phyloP scores from a whole-genome alignment of 2,113 vertebrate genomes.

The Petroica traversi region DNA sequence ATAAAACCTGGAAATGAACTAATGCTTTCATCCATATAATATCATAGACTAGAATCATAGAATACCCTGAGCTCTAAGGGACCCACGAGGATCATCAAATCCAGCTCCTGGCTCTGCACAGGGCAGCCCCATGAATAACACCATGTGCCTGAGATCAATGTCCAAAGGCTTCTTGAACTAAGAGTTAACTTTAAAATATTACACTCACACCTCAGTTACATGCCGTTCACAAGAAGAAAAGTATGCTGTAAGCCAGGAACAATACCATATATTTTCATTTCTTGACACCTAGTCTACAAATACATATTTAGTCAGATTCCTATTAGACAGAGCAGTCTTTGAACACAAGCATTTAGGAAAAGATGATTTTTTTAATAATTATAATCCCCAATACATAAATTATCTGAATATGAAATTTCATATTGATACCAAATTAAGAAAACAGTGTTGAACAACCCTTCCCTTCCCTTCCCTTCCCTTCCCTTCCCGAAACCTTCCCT shows the following conservation, averaged over 20 bases:
- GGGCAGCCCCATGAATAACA: neutral
- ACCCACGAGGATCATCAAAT: neutral
- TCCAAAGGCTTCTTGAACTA: neutral
- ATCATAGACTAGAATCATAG: neutral
- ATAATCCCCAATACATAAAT: neutral
- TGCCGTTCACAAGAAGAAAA: neutral
- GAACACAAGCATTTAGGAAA: neutral
- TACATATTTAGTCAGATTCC: neutral
- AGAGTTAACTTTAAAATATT: neutral
- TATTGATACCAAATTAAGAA: neutral
- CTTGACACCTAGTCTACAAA: neutral
- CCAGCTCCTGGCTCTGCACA: neutral
- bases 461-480: neutral
- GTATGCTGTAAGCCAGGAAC: neutral
- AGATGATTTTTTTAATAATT: neutral
- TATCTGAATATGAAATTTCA: neutral
- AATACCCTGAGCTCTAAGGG: neutral
- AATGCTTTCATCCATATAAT: neutral
- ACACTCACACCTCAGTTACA: neutral
- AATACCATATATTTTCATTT: neutral
- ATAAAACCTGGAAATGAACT: neutral
- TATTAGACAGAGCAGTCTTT: neutral
- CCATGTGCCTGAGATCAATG: neutral
- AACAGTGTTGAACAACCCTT: fast-evolving
- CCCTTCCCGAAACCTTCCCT: neutral